phyloP scores from a whole-genome alignment of 2,888 invertebrate species.

The Apamea epomidion region DNA sequence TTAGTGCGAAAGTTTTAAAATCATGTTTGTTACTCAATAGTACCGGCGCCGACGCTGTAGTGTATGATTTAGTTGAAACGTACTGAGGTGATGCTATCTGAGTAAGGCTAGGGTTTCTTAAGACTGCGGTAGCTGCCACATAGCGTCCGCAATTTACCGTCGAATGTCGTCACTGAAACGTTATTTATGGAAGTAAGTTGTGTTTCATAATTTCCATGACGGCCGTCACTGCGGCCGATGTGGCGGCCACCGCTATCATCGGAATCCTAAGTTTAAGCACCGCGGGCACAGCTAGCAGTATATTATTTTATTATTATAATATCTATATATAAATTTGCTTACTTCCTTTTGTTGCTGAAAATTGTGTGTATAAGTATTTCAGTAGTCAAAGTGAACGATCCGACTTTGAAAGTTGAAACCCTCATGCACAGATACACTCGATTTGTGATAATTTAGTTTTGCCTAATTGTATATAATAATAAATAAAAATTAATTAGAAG shows the following conservation, averaged over 20 bases:
- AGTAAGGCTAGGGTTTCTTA: neutral
- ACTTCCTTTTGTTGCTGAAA: constrained; percentile 29
- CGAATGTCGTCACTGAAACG: constrained; percentile 2
- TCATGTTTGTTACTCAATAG: neutral
- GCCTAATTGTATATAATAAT: constrained; percentile 69
- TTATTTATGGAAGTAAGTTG: neutral
- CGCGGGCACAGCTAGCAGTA: constrained; percentile 13
- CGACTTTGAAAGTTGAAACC: constrained; percentile 38
- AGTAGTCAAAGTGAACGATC: constrained; percentile 61
- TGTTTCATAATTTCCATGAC: neutral
- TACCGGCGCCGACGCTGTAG: too few relatives aligned
- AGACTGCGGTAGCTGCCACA: neutral
- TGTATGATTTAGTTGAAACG: constrained; percentile 4
- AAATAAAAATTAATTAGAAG: constrained; percentile 58
- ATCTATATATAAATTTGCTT: constrained; percentile 16
- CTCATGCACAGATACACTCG: constrained; percentile 51
- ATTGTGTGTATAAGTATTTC: constrained; percentile 49
- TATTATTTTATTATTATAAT: constrained; percentile 13
- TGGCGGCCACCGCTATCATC: neutral
- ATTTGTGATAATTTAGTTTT: constrained; percentile 68
- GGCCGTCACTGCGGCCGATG: neutral
- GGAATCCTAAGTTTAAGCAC: neutral
- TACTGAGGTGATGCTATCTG: constrained; percentile 7
- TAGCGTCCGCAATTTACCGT: neutral
- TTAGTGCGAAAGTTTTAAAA: constrained; percentile 9